phyloP scores from a whole-genome alignment of 35 echinoderm and acorn worm species.

The Chiridota heheva region DNA sequence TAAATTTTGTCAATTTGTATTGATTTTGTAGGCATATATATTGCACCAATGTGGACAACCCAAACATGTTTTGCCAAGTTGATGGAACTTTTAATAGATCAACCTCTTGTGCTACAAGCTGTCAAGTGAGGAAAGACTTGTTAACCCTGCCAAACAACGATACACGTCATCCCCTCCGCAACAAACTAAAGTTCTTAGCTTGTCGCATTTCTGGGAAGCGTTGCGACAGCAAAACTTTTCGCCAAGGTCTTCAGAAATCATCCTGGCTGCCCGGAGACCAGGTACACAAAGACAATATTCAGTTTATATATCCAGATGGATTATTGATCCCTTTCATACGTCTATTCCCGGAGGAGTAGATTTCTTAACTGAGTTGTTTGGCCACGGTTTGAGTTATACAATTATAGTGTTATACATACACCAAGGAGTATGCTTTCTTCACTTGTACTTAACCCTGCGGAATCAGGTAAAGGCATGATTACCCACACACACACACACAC shows the following conservation, averaged over 20 bases:
- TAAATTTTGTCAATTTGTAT: too few relatives aligned
- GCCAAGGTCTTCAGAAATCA: background rate
- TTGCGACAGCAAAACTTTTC: slow-evolving; percentile 2
- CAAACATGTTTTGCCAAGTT: slow-evolving; percentile 35
- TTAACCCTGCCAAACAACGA: background rate
- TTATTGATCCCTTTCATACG: slow-evolving; percentile 14
- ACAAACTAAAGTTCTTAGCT: background rate
- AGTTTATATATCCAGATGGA: background rate
- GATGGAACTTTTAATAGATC: slow-evolving; percentile 17
- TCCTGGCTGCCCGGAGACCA: background rate
- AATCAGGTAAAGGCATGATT: background rate
- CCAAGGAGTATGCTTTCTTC: background rate
- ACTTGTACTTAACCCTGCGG: background rate
- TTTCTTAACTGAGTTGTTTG: slow-evolving; percentile 18
- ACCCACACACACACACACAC: too few relatives aligned
- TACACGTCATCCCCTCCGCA: background rate
- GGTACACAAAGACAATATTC: background rate
- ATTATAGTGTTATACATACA: background rate
- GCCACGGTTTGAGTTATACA: slow-evolving; percentile 11
- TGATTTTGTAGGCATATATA: slow-evolving; percentile 20
- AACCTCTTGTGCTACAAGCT: slow-evolving; percentile 10
- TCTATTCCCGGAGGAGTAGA: background rate
- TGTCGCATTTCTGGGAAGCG: background rate
- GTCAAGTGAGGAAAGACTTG: slow-evolving; percentile 6
- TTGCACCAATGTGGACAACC: slow-evolving; percentile 25